Evolutionary conservation across 1,140 invertebrate genomes (phyloP), one percentile per base, ranked within the genome.

Genomic region (Luehdorfia chinensis): DNA sequence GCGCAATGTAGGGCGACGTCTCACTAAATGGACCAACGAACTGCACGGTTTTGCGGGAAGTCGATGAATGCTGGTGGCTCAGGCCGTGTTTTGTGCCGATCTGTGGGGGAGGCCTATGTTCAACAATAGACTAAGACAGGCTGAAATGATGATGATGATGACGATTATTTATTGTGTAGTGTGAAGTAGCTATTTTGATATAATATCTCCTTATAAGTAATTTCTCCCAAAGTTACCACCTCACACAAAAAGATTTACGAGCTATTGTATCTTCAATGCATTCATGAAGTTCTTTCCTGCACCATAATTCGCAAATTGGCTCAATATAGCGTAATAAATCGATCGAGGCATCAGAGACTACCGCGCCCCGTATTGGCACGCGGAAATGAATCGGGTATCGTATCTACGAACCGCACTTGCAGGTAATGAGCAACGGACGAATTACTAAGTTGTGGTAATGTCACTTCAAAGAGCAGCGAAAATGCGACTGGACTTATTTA

Each of bases 361-460:
- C 45, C 45, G 12, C 45, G 45, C 41, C 33, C 28, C 12, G 25
- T 12, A 3, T n/a, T 33, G 41, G 49, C 12, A 51, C 28, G 49
- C 49, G 49, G 49, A 51, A 51, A 18, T 23, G 16, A 25, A 28
- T 23, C 9, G 31, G 30, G 18, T 37, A 7, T 37, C n/a, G 9
- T 37, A 37, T 16, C 15, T 16, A 37, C 34, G n/a, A 16, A 5
- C 32, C 32, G 15, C 2, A n/a, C n/a, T 23, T 27, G 14, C 14
- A 2, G 6, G 21, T 47, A 47, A 47, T 18, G 45, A 36, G 13
- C 32, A 47, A 15, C 45, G 32, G 31, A 36, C 45, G 45, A 21
- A 47, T 47, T 16, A 45, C 28, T n/a, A n/a, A n/a, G n/a, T 45
- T 43, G 43, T 50, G 48, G 37, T 43, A 50, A 50, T 50, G 37